Evolutionary conservation across 2,797 vertebrate species (phyloP), one percentile per base, ranked within the genome.

Genomic region (Caiman crocodilus): DNA sequence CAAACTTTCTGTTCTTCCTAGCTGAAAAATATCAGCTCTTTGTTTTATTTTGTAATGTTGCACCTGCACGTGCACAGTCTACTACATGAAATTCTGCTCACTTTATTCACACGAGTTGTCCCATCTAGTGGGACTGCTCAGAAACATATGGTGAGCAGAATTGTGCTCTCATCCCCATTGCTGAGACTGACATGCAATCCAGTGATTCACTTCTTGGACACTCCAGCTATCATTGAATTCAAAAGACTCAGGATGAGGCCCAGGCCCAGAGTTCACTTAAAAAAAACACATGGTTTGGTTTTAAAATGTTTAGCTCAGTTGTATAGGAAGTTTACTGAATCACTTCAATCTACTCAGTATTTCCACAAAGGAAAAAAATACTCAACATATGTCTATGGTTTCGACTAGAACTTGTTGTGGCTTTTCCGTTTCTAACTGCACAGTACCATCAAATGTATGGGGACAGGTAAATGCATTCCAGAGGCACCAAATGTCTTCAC

Each of bases 261-360:
- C 80, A 11, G 86, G 84, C 93, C 69, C 80, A 11, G 86, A 77
- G 87, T 76, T 94, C 89, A 81, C 90, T 82, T 92, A 89, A 94
- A 90, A 35, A 35, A 84, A 87, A 90, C 90, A 91, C 86, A 76
- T 77, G 82, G 42, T 10, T 9, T 26, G 61, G 81, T 90, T 63
- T 85, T 35, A 21, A 35, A n/a, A 75, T 87, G 83, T 84, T 94
- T 82, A 90, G 90, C 90, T 93, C 82, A 85, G 90, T 91, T 90
- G 88, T 94, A 92, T 92, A 94, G 25, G 69, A 94, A 96, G 87
- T 73, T 82, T 81, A 25, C 55, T 88, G 84, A 71, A 87, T 90
- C 42, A 90, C 74, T 94, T 89, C 93, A 95, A 59, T 84, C 79
- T 87, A 94, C 90, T 79, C 93, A 26, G 76, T 21, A 71, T 75